phyloP scores from a whole-genome alignment of 2,797 vertebrate species.

The Numenius phaeopus region DNA sequence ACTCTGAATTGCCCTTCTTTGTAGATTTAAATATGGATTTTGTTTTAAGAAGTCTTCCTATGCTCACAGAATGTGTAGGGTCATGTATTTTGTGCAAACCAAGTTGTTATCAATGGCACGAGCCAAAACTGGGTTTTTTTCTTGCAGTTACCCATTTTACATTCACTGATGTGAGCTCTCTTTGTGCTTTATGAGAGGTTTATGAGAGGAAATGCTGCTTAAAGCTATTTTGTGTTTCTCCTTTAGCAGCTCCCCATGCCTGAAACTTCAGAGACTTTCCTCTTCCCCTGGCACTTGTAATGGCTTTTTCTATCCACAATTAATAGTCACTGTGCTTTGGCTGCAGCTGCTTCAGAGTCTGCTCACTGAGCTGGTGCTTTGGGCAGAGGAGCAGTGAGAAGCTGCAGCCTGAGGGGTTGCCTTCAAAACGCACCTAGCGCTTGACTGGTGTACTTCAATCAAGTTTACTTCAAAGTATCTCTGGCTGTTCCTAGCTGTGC shows the following conservation, averaged over 20 bases:
- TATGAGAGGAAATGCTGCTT: not conserved
- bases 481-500: not conserved
- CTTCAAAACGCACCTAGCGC: not conserved
- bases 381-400: not conserved
- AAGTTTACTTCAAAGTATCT: not conserved
- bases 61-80: not conserved
- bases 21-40: not conserved
- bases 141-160: not conserved
- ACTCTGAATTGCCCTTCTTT: not conserved
- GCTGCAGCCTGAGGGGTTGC: not conserved
- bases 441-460: not conserved
- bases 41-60: not conserved
- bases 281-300: not conserved
- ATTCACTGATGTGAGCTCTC: not conserved
- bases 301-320: not conserved
- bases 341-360: not conserved
- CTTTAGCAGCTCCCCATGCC: not conserved
- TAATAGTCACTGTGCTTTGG: not conserved
- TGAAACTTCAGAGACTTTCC: not conserved
- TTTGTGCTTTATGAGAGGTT: not conserved
- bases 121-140: not conserved
- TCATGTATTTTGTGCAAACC: not conserved
- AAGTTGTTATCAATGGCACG: not conserved
- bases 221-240: not conserved
- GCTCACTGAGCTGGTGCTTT: not conserved